A percentile compares a stretch with the other conserved stretches of the same genome.
phyloP scores from a whole-genome alignment of 2,888 invertebrate species.

The Conus canariensis region DNA sequence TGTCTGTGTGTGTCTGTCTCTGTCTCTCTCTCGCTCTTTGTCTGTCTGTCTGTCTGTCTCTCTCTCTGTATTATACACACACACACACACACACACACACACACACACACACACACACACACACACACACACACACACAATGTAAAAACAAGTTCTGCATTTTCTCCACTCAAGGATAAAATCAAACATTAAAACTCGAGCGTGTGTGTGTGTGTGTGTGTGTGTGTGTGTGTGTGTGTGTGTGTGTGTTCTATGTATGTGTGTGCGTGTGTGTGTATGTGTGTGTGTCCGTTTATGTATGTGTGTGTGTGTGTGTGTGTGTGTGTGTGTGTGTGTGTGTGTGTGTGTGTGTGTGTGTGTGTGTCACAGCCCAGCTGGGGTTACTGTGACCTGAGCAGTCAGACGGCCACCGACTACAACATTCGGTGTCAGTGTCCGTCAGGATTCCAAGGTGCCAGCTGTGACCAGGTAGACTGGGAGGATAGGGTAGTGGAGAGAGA shows the following conservation, averaged over 20 bases:
- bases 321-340: conserved; percentile 11
- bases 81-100: too few species aligned
- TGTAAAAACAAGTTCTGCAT: too few species aligned
- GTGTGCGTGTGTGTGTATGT: background rate
- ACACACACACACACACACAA: too few species aligned
- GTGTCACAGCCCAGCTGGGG: conserved; percentile 65
- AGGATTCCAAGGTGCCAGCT: conserved; percentile 57
- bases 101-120: too few species aligned
- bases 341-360: conserved; percentile 22
- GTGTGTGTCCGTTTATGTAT: background rate
- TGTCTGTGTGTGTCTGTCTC: too few species aligned
- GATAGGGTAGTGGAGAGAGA: background rate
- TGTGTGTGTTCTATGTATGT: background rate
- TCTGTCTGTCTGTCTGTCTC: too few species aligned
- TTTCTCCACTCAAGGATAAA: too few species aligned
- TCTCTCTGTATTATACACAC: too few species aligned
- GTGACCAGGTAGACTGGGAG: conserved; percentile 57
- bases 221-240: background rate
- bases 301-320: background rate
- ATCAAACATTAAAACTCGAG: too few species aligned
- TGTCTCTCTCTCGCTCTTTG: too few species aligned
- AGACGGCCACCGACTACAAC: conserved; percentile 54
- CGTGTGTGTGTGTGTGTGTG: background rate
- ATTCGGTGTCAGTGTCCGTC: conserved; percentile 63
- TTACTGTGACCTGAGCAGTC: conserved; percentile 52